Conservation (phyloP, 1,140 invertebrate species). For the Ceratoteleas bidentatus region DNA sequence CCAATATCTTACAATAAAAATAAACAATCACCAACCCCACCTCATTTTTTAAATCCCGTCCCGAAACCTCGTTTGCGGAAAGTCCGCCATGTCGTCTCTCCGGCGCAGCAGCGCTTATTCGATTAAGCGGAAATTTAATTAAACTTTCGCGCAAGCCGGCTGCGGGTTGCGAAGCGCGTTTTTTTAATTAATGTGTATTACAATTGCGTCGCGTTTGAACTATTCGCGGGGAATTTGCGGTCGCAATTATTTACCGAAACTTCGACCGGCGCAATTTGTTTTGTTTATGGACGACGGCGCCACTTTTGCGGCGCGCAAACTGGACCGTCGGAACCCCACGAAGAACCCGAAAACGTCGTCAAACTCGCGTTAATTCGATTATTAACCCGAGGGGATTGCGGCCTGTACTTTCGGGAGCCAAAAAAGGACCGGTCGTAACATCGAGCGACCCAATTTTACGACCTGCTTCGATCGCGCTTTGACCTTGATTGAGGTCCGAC, state of each 20-base stretch:
- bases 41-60: too few relatives aligned
- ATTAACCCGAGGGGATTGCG: too few relatives aligned
- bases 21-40: too few relatives aligned
- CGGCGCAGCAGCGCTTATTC: conserved; percentile 10
- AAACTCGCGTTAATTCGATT: too few relatives aligned
- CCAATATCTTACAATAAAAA: neutral
- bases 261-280: conserved; percentile 33
- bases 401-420: too few relatives aligned
- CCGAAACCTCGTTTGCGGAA: too few relatives aligned
- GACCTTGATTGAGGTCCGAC: too few relatives aligned
- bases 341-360: too few relatives aligned
- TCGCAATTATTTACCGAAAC: conserved; percentile 35
- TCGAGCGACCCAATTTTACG: too few relatives aligned
- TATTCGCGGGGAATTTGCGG: conserved; percentile 35
- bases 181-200: conserved; percentile 52
- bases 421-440: too few relatives aligned
- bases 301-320: neutral
- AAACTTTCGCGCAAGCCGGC: conserved; percentile 33
- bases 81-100: neutral
- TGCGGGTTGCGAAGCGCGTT: conserved; percentile 12
- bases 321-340: too few relatives aligned
- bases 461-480: too few relatives aligned
- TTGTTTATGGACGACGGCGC: conserved; percentile 18
- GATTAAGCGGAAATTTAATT: conserved; percentile 45
- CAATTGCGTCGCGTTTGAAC: conserved; percentile 32